Base-by-base conservation (phyloP, 2,113 vertebrate genomes). In the Gadus macrocephalus region DNA sequence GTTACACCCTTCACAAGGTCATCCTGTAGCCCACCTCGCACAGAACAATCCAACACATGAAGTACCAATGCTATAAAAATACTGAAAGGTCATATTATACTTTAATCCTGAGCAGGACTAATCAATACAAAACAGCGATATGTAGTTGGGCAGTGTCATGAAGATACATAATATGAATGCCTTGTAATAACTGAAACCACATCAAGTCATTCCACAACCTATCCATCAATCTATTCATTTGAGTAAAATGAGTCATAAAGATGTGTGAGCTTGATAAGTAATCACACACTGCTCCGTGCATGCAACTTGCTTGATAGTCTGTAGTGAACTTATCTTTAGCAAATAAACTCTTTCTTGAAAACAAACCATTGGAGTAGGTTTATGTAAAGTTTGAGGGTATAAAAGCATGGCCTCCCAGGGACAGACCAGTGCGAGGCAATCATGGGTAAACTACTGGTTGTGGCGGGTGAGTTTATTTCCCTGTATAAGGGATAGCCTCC, bases 391-490 rank as follows among this genome's bases (percentile, higher is more conserved):
- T 11, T 20, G 3, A 61, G 56, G 19, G 67, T 81, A 82, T 87
- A 85, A 84, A 88, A 85, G 79, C 35, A 42, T 70, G 58, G 58
- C 15, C 5, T 17, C n/a, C 5, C 25, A 28, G 28, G 42, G 31
- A 6, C 5, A 60, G 73, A 17, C n/a, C 70, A 69, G 79, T 80
- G 78, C 73, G 65, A 65, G 71, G 82, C 77, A 81, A 73, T 64
- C 53, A 87, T 87, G 81, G 83, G 78, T 15, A 86, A 87, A 75
- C 66, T 86, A 71, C 76, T 85, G 67, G 53, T 88, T 75, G 56
- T 85, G 75, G 67, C 70, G 27, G 80, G 87, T 82, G 77, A 86
- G 83, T 77, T 25, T 22, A 65, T 59, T 53, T 27, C 60, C 17
- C n/a, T 61, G 3, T 14, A 20, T 19, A 56, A 60, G 61, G 56